A percentile compares a stretch with the other conserved stretches of the same genome.
phyloP scores from a whole-genome alignment of 2,888 invertebrate genomes.

The Galerucella calmariensis region DNA sequence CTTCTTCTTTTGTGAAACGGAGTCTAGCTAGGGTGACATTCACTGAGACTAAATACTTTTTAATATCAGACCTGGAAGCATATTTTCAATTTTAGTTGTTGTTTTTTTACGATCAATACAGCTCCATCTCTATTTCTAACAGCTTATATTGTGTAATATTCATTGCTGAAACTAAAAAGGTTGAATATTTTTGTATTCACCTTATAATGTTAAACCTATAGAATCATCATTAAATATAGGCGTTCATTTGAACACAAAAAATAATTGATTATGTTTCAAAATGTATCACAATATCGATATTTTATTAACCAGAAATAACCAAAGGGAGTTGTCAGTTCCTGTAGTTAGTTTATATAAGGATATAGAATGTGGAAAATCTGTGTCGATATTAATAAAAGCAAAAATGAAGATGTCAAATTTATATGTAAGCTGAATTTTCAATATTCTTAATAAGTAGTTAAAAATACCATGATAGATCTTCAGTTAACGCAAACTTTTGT shows the following conservation, averaged over 20 bases:
- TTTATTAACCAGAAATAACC: not conserved
- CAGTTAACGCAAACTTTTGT: not conserved
- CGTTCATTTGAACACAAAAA: not conserved
- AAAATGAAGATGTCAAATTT: not conserved
- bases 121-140: too few relatives aligned
- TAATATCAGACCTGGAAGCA: too few relatives aligned
- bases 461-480: too few relatives aligned
- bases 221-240: not conserved
- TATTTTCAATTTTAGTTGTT: too few relatives aligned
- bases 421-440: not conserved
- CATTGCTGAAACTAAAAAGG: too few relatives aligned
- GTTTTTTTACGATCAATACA: too few relatives aligned
- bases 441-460: not conserved
- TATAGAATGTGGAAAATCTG: not conserved
- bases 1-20: too few relatives aligned
- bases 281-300: not conserved
- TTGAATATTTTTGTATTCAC: not conserved
- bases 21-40: too few relatives aligned
- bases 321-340: not conserved
- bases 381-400: not conserved
- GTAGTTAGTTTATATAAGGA: not conserved
- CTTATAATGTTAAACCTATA: not conserved
- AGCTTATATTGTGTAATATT: too few relatives aligned
- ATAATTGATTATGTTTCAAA: too few relatives aligned
- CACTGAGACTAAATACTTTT: too few relatives aligned